Conservation (phyloP, 2,888 invertebrate species). For the Mesorhabditis spiculigera region DNA sequence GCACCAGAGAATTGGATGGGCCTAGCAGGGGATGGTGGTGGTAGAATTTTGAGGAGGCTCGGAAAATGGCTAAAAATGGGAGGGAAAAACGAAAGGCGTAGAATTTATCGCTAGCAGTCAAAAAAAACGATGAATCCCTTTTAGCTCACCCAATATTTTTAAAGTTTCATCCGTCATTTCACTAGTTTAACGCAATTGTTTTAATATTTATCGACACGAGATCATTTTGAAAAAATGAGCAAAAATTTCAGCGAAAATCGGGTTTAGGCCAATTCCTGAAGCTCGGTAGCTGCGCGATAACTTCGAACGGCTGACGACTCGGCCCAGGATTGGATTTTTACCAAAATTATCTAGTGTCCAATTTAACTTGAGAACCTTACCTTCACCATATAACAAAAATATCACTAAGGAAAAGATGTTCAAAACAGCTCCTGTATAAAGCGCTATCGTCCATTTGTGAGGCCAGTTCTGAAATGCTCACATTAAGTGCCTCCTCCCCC, state of each 20-base stretch:
- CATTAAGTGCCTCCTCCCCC: background rate
- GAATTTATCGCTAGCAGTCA: too few relatives aligned
- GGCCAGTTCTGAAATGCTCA: background rate
- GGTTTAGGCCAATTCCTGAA: background rate
- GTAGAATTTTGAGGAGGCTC: too few relatives aligned
- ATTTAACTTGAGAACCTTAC: background rate
- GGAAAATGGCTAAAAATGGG: too few relatives aligned
- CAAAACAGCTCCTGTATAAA: slow-evolving; percentile 1
- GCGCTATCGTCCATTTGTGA: background rate
- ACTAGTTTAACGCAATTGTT: too few relatives aligned
- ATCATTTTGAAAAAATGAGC: too few relatives aligned
- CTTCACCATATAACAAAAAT: background rate
- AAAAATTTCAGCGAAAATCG: background rate
- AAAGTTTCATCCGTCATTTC: too few relatives aligned
- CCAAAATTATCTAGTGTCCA: background rate
- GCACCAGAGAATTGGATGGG: too few relatives aligned
- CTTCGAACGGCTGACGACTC: background rate
- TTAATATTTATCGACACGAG: too few relatives aligned
- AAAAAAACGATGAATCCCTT: too few relatives aligned
- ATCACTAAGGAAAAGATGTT: slow-evolving; percentile 3
- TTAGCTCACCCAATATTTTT: too few relatives aligned
- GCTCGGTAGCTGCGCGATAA: background rate
- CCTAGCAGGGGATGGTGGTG: too few relatives aligned
- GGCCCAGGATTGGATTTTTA: background rate
- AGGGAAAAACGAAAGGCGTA: too few relatives aligned